Percentiles rank a stretch among this genome's conserved stretches.
Conservation (phyloP, 2,113 vertebrate species). For the Pleuronectes platessa region DNA sequence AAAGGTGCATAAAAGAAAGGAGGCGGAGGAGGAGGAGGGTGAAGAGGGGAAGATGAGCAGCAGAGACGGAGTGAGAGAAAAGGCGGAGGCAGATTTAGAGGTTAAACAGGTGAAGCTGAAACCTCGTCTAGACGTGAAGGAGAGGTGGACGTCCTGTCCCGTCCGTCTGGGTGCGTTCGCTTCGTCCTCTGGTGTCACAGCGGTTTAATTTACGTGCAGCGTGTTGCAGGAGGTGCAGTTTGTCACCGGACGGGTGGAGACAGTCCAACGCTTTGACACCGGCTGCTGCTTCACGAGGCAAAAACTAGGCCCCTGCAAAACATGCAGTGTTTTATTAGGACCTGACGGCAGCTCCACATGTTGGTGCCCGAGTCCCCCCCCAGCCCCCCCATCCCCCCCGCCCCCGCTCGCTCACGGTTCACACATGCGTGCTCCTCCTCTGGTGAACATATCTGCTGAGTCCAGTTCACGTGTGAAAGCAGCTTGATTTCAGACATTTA, state of each 20-base stretch:
- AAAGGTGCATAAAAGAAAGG: background rate
- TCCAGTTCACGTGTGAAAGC: too few relatives aligned
- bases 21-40: background rate
- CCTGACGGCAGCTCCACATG: too few relatives aligned
- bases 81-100: conserved; percentile 15
- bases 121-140: conserved; percentile 36
- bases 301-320: background rate
- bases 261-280: too few relatives aligned
- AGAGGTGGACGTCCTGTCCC: background rate
- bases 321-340: too few relatives aligned
- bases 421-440: too few relatives aligned
- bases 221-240: background rate
- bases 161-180: conserved; percentile 21
- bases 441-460: too few relatives aligned
- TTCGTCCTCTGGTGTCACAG: conserved; percentile 52
- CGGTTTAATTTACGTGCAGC: conserved; percentile 44
- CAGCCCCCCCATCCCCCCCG: too few relatives aligned
- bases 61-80: background rate
- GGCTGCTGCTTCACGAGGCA: background rate
- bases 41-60: conserved; percentile 1
- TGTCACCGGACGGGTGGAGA: too few relatives aligned
- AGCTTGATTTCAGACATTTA: too few relatives aligned
- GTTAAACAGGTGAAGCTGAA: conserved; percentile 12
- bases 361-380: too few relatives aligned
- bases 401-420: too few relatives aligned